Conservation (phyloP, 2,888 invertebrate genomes). For the Dendrolimus houi region DNA sequence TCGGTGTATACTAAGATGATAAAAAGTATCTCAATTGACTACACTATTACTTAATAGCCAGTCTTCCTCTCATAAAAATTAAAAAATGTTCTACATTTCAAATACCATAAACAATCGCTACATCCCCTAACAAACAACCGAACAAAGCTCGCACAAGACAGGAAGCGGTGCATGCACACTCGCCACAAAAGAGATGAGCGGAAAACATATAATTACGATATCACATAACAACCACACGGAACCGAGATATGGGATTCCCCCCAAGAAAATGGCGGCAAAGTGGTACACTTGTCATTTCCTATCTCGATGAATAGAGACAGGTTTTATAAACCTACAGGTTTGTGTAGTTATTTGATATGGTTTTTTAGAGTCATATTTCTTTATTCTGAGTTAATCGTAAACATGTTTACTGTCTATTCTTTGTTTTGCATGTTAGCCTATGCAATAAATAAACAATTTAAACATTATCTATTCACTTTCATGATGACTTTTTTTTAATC, state of each 20-base stretch:
- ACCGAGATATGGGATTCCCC: conserved; percentile 25
- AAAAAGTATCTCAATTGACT: no score
- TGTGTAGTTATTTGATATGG: conserved; percentile 12
- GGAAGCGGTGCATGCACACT: conserved; percentile 51
- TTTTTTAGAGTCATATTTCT: conserved; percentile 3
- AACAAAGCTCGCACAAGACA: conserved; percentile 40
- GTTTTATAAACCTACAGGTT: conserved; percentile 23
- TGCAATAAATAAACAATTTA: no score
- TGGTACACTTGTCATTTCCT: conserved; percentile 58
- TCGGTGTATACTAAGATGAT: no score
- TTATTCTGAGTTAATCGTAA: no score
- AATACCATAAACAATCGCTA: not conserved
- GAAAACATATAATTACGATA: conserved; percentile 68
- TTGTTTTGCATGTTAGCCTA: no score
- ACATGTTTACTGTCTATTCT: no score
- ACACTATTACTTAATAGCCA: no score
- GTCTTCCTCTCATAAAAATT: no score
- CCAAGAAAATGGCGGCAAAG: conserved; percentile 35
- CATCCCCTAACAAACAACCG: conserved; percentile 22
- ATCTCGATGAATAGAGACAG: conserved; percentile 26
- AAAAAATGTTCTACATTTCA: no score
- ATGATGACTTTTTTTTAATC: no score
- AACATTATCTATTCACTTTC: no score
- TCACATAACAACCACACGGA: conserved; percentile 38
- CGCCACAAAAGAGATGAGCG: conserved; percentile 57